A percentile compares a stretch with the other conserved stretches of the same genome.
These are phyloP conservation scores for Schizopygopsis malacanthus DNA, from an alignment of 2,797 vertebrate species.

Conservation along the genomic window DNA sequence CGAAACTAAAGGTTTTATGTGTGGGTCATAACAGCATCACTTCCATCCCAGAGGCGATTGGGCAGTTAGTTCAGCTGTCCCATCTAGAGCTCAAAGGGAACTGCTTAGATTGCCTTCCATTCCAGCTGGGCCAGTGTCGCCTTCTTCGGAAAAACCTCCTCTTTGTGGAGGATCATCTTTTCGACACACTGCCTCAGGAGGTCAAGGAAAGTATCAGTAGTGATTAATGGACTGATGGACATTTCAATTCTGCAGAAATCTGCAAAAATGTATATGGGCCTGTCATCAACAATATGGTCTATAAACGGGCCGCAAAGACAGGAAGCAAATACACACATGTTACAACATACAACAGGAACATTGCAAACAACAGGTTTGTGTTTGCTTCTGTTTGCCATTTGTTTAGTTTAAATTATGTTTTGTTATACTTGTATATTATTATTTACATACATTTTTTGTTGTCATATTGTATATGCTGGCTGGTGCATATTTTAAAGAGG, in stretches of 20 bases:
- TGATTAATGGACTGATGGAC: conserved; percentile 71
- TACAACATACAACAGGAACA: conserved; percentile 15
- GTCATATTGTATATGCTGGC: not conserved
- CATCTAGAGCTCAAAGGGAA: conserved; percentile 95
- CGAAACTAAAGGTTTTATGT: conserved; percentile 92
- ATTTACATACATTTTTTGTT: conserved; percentile 8
- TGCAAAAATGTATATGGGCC: not conserved
- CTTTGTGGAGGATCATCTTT: conserved; percentile 94
- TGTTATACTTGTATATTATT: not conserved
- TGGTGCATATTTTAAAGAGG: not conserved
- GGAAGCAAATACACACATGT: conserved; percentile 21
- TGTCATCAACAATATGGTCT: conserved; percentile 85
- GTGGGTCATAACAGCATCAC: conserved; percentile 91
- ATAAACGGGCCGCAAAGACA: conserved; percentile 54
- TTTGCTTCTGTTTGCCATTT: conserved; percentile 5
- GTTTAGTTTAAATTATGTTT: conserved; percentile 2
- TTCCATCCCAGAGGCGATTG: conserved; percentile 85
- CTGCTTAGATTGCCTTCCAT: conserved; percentile 91
- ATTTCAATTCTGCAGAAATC: not conserved
- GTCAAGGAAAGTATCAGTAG: conserved; percentile 91
- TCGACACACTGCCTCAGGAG: conserved; percentile 91
- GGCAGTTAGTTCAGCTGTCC: conserved; percentile 88
- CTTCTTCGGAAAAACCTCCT: conserved; percentile 89
- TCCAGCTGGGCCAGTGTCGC: conserved; percentile 87
- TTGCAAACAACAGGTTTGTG: conserved; percentile 24